These are phyloP conservation scores for Magallana angulata DNA, from an alignment of 1,140 invertebrate genomes.

Conservation along the genomic window DNA sequence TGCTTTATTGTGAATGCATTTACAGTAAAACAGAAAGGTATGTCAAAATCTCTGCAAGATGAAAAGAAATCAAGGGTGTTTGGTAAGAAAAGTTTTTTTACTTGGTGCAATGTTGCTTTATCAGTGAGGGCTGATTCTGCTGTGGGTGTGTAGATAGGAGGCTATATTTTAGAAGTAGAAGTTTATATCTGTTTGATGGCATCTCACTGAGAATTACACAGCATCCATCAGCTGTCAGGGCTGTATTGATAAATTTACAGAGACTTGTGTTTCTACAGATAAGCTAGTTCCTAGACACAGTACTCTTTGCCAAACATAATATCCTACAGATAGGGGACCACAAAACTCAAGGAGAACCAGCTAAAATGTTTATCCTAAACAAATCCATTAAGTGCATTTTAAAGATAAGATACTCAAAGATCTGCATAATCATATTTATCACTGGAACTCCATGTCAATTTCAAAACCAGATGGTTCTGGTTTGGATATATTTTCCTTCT, in stretches of 20 bases:
- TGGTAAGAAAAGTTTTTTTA: too few species aligned
- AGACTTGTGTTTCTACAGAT: slow-evolving; percentile 8
- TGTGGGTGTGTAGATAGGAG: slow-evolving; percentile 22
- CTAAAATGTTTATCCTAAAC: background rate
- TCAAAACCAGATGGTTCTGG: too few species aligned
- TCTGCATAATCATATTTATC: too few species aligned
- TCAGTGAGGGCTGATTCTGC: background rate
- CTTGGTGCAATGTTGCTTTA: background rate
- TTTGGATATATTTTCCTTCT: too few species aligned
- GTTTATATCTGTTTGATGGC: slow-evolving; percentile 4
- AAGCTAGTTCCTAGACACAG: background rate
- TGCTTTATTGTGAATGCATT: too few species aligned
- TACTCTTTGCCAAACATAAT: slow-evolving; percentile 13
- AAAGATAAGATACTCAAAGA: too few species aligned
- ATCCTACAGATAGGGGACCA: background rate
- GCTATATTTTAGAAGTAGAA: slow-evolving; percentile 1
- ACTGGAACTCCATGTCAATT: too few species aligned
- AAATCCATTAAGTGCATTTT: too few species aligned
- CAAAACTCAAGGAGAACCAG: background rate
- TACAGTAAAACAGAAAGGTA: too few species aligned
- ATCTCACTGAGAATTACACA: slow-evolving; percentile 18
- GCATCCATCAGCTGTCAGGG: background rate
- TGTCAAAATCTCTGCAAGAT: too few species aligned
- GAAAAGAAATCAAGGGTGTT: too few species aligned
- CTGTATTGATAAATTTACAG: background rate